Base-by-base conservation (phyloP, 2,113 vertebrate genomes). In the Malurus cyaneus region DNA sequence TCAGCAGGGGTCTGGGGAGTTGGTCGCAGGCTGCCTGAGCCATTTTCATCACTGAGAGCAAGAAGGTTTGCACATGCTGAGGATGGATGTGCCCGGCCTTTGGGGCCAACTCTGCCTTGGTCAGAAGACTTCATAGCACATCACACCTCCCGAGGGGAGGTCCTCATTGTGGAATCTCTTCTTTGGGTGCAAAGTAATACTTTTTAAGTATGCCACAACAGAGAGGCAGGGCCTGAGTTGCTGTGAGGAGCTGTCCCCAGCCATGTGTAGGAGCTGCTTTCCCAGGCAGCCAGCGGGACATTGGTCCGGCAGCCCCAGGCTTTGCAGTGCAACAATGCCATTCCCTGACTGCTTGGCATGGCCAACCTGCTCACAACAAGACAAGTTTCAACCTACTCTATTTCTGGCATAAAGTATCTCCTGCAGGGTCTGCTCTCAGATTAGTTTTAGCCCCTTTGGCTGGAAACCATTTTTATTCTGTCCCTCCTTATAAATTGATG, bases 11-110 rank as follows among this genome's bases (percentile, higher is more conserved):
- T 13, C 11, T 42, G 24, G 4, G 16, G 34, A 72, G 20, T 18
- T 50, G 66, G 49, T 56, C 57, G 21, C 60, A 42, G 14, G 18
- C 53, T 32, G 21, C 32, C 39, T 29, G 71, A 34, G 42, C 44
- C 3, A 2, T 39, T 42, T 79, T 64, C 54, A 64, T 41, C 10
- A 0, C 59, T 0, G 0, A 59, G 64, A 56, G 31, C 39, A 19
- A 16, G 34, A 52, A 73, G 20, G 5, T 82, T 86, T 60, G 23
- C 2, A 0, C 1, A 0, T 2, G 6, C 47, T 78, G 67, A 88
- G 62, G 16, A 13, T 24, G 41, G 14, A 12, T 39, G 19, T 25
- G 28, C 67, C 77, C 1, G 0, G 54, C 60, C 36, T 80, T 65
- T 1, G 2, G 67, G 60, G 50, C 77, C 20, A 36, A 32, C 25